A percentile compares a stretch with the other conserved stretches of the same genome.
These are phyloP conservation scores for Acleris literana DNA, from an alignment of 2,888 invertebrate genomes.

Conservation along the genomic window DNA sequence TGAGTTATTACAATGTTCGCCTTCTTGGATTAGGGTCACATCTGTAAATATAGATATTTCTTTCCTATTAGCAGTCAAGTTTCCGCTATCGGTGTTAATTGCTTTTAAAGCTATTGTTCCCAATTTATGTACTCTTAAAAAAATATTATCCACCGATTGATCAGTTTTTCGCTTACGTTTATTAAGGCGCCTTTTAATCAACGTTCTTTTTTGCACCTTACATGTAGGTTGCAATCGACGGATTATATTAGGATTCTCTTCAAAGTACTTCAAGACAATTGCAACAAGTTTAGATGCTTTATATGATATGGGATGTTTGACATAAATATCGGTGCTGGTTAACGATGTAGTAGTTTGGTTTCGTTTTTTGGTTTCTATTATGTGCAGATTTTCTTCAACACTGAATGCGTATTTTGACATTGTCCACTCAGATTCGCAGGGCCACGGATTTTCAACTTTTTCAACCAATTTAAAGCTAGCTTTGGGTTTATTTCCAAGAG, in stretches of 20 bases:
- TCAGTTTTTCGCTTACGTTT: conserved; percentile 19
- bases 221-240: conserved; percentile 1
- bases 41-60: not conserved
- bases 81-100: not conserved
- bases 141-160: not conserved
- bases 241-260: conserved; percentile 31
- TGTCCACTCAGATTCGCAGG: conserved; percentile 38
- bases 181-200: not conserved
- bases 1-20: not conserved
- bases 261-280: conserved; percentile 41
- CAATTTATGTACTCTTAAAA: conserved; percentile 23
- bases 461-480: not conserved
- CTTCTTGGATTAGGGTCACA: not conserved
- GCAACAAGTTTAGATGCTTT: conserved; percentile 36
- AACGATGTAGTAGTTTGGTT: not conserved
- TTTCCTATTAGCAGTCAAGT: not conserved
- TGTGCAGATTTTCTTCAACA: conserved; percentile 9
- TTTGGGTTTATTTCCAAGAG: conserved; percentile 34
- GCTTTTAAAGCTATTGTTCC: conserved; percentile 16
- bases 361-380: not conserved
- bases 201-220: not conserved
- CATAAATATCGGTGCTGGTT: not conserved
- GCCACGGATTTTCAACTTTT: not conserved
- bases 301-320: not conserved
- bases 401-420: conserved; percentile 32